Base-by-base conservation (phyloP, 2,888 invertebrate genomes). In the Archaeoteleia sp. region DNA sequence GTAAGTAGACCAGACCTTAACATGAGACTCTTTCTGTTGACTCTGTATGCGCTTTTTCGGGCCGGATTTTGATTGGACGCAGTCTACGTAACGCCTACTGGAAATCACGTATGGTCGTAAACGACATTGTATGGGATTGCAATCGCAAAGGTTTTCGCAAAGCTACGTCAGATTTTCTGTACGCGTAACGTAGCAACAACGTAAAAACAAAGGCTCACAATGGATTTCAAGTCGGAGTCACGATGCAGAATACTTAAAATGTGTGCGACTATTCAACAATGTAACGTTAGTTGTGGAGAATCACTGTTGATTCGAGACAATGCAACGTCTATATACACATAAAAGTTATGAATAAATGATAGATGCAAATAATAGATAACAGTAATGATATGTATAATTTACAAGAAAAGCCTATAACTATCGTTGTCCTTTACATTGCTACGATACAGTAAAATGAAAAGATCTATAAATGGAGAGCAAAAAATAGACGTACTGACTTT, bases 1-100 rank as follows among this genome's bases (percentile, higher is more conserved):
- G 84, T 85, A 85, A 84, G 84, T 84, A 85, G 83, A 83, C 76
- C 78, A 82, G 79, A 80, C 76, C 73, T 81, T 81, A 81, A 82
- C 76, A 79, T 73, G 70, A 79, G 79, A 79, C 77, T 79, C 77
- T 75, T 79, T 75, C 72, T 73, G 71, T 78, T 78, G 68, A 76
- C 70, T 75, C 72, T 80, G 76, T 71, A 54, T 62, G 75, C 75
- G 77, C 74, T 76, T 76, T 72, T 70, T 80, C 78, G 82, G 81
- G 81, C 79, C 80, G 78, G 80, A 79, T 82, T 82, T 82, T 78
- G 77, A 76, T 82, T 78, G 73, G 67, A 70, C 55, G 72, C 71
- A 58, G 67, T 53, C 40, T 37, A 30, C 45, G 61, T 43, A 39
- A 58, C 57, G 49, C 51, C 58, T 60, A 40, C 49, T 49, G 25